A percentile compares a stretch with the other conserved stretches of the same genome.
Conservation (phyloP, 2,888 invertebrate genomes). For the Chesias legatella region DNA sequence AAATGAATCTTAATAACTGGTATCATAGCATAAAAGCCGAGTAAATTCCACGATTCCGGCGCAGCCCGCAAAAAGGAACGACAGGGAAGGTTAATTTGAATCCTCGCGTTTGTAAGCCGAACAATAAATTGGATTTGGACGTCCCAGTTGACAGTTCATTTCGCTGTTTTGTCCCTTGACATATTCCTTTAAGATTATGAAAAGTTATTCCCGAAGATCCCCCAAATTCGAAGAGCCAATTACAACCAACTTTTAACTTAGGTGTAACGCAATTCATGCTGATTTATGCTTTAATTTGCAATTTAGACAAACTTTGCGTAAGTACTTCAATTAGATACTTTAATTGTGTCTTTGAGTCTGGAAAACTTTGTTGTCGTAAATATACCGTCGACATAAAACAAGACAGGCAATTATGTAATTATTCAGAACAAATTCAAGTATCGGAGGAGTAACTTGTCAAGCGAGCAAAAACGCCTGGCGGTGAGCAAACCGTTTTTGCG, state of each 20-base stretch:
- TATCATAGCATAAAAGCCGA: constrained; percentile 49
- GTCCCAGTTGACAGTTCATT: constrained; percentile 77
- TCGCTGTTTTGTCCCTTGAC: constrained; percentile 68
- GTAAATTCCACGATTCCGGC: constrained; percentile 45
- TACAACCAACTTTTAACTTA: constrained; percentile 55
- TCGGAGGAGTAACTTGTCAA: constrained; percentile 58
- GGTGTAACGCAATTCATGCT: constrained; percentile 58
- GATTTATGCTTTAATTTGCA: constrained; percentile 62
- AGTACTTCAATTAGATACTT: constrained; percentile 45
- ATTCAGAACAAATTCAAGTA: constrained; percentile 65
- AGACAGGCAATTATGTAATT: constrained; percentile 65
- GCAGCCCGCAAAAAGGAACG: constrained; percentile 56
- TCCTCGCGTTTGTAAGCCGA: constrained; percentile 65
- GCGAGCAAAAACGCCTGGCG: constrained; percentile 66
- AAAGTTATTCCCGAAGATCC: constrained; percentile 63
- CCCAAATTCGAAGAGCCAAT: constrained; percentile 55
- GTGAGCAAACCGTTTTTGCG: constrained; percentile 64
- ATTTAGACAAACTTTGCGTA: constrained; percentile 29
- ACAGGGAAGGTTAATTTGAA: constrained; percentile 69
- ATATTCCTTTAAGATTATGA: constrained; percentile 72
- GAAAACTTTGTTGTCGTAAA: constrained; percentile 27
- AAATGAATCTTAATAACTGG: constrained; percentile 57
- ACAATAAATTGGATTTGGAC: constrained; percentile 75
- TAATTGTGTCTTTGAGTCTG: constrained; percentile 41
- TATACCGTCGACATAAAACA: constrained; percentile 23